Evolutionary conservation across 2,797 vertebrate species (phyloP), one percentile per base, ranked within the genome.

Genomic region (Peromyscus eremicus): DNA sequence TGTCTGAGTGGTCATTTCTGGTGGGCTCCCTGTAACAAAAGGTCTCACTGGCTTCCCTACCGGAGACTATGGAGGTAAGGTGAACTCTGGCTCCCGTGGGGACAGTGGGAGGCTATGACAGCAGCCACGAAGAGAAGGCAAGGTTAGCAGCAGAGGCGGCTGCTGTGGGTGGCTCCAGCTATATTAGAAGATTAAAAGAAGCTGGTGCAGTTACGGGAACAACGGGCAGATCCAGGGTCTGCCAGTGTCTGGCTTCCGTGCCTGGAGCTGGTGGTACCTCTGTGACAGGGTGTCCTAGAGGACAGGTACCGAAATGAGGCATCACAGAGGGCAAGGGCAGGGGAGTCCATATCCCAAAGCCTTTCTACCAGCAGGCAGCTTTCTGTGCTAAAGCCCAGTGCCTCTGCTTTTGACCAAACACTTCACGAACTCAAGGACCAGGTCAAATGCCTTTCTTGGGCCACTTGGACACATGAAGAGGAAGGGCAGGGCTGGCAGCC

Each of bases 161-260:
- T 9, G 81, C 57, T 1, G 62, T 75, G 77, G 90, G 80, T 70
- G 40, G 76, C 87, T 17, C 8, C 0, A n/a, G 85, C 60, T 97
- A 23, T 96, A 64, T 80, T 93, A 91, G 91, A 81, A 89, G 71
- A 75, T 76, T 92, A 91, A 92, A 81, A 91, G 66, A 82, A 52
- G 86, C 37, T 66, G 73, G 75, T 89, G 92, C 94, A 86, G 76
- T 88, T 73, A 55, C 84, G 84, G 83, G 4, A 9, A 43, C 57
- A 79, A 66, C 62, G 73, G 79, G 91, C 43, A 75, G 92, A 68
- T 55, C 32, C 57, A 43, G 84, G 66, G 70, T 4, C 64, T 34
- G 43, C 66, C 68, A 11, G 23, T 66, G 4, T 83, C 49, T 62
- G 89, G 52, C 37, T 73, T 0, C 6, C 40, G 66, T 23, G 43